A percentile compares a stretch with the other conserved stretches of the same genome.
phyloP scores from a whole-genome alignment of 2,888 invertebrate species.

The Euclidia mi region DNA sequence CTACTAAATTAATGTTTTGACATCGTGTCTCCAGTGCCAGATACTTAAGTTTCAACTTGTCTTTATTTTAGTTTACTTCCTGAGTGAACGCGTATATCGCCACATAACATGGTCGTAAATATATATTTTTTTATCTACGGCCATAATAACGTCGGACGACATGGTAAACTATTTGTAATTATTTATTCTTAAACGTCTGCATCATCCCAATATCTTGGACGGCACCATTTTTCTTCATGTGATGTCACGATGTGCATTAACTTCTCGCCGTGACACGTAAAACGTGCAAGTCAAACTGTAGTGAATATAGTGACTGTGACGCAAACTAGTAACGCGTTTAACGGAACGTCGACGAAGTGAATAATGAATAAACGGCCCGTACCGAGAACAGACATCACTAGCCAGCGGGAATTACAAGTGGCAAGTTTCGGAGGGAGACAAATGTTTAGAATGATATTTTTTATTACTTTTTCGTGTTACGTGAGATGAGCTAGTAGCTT shows the following conservation, averaged over 20 bases:
- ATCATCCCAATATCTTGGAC: conserved; percentile 37
- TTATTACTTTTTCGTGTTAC: too few relatives aligned
- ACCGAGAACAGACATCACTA: conserved; percentile 40
- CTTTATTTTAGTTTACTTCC: too few relatives aligned
- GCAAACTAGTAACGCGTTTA: conserved; percentile 49
- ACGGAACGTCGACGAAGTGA: conserved; percentile 52
- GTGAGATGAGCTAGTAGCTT: too few relatives aligned
- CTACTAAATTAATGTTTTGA: too few relatives aligned
- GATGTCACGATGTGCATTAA: conserved; percentile 42
- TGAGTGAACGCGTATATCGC: too few relatives aligned
- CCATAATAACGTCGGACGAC: too few relatives aligned
- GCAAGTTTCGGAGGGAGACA: not conserved
- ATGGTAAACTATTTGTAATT: not conserved
- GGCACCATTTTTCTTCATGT: conserved; percentile 44
- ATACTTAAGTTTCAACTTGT: too few relatives aligned
- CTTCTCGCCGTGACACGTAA: conserved; percentile 33
- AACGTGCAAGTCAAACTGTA: conserved; percentile 27
- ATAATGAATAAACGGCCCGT: conserved; percentile 52
- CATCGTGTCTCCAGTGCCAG: too few relatives aligned
- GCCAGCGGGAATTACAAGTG: conserved; percentile 27
- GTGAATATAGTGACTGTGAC: conserved; percentile 21
- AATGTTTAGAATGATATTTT: too few relatives aligned
- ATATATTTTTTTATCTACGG: too few relatives aligned
- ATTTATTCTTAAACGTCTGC: not conserved
- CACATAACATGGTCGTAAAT: too few relatives aligned